Base-by-base conservation (phyloP, 2,888 invertebrate species). In the Quadroppia sp. region DNA sequence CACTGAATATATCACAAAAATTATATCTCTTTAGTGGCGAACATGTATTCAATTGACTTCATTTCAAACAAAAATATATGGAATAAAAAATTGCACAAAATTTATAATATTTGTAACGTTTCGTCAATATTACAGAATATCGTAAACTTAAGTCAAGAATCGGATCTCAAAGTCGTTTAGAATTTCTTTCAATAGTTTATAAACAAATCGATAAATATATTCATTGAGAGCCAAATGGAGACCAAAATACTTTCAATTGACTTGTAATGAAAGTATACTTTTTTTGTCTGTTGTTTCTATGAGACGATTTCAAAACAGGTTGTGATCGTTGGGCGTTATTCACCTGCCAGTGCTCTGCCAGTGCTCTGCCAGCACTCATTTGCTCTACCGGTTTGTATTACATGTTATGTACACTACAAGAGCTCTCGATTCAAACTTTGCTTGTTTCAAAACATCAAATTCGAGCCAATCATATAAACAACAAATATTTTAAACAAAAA, bases 251-350 rank as follows among this genome's bases (percentile, higher is more conserved):
- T 23, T 59, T 59, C 28, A n/a, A 11, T 50, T 6, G 50, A 23
- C 28, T 59, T 15, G 28, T 17, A 28, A 23, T 59, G 30, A 28
- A 59, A 13, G 17, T 23, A 1, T 13, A 13, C 11, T 17, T 13
- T 11, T 59, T 59, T 59, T 59, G 59, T 28, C 30, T 50, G 20
- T 50, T 15, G 59, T 59, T 59, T 59, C 59, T 59, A 59, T 59
- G 59, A 30, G 64, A n/a, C 20, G 17, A 17, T 4, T n/a, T 28
- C 6, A 64, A 64, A 64, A 64, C 64, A 64, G 64, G 64, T 64
- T 64, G 64, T 36, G 36, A 64, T 64, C 64, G 20, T 32, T 36
- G 64, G 64, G 64, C 64, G 64, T 30, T 36, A 64, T 64, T 36
- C 17, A 59, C 59, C 32, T 36, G 32, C 36, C n/a, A 64, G 20